Conservation (phyloP, 2,888 invertebrate species). For the Lordiphosa fenestrarum region DNA sequence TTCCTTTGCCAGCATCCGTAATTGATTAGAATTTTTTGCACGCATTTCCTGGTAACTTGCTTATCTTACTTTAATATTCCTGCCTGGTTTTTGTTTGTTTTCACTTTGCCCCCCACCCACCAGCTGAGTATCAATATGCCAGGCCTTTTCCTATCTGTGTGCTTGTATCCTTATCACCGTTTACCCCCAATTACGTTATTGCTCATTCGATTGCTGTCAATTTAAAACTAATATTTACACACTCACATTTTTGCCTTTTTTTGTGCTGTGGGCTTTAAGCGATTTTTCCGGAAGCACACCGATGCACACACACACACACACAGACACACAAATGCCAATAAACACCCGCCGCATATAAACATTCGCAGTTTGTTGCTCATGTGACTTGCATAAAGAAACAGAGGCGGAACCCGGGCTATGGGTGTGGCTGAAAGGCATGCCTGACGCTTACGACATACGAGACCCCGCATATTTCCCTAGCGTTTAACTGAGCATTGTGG, state of each 20-base stretch:
- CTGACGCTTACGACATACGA: conserved; percentile 41
- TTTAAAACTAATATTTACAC: conserved; percentile 66
- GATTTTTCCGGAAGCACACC: conserved; percentile 23
- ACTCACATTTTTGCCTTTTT: conserved; percentile 40
- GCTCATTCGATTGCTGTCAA: conserved; percentile 65
- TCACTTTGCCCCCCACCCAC: not conserved
- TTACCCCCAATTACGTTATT: conserved; percentile 56
- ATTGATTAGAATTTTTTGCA: no score
- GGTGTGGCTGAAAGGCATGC: conserved; percentile 2
- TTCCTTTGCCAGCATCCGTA: no score
- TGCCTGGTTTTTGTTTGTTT: not conserved
- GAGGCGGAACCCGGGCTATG: not conserved
- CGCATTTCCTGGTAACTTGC: no score
- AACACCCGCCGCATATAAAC: conserved; percentile 49
- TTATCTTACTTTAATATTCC: not conserved
- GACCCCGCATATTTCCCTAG: conserved; percentile 44
- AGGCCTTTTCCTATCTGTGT: conserved; percentile 1
- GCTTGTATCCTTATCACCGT: conserved; percentile 18
- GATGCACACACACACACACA: conserved; percentile 3
- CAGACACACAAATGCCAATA: conserved; percentile 24
- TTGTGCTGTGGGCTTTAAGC: conserved; percentile 22
- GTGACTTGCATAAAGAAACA: conserved; percentile 10
- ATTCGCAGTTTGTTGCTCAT: conserved; percentile 38
- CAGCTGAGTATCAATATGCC: conserved; percentile 4
- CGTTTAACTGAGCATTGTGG: conserved; percentile 43